Evolutionary conservation across 2,797 vertebrate species (phyloP).

Genomic region (Galago senegalensis): DNA sequence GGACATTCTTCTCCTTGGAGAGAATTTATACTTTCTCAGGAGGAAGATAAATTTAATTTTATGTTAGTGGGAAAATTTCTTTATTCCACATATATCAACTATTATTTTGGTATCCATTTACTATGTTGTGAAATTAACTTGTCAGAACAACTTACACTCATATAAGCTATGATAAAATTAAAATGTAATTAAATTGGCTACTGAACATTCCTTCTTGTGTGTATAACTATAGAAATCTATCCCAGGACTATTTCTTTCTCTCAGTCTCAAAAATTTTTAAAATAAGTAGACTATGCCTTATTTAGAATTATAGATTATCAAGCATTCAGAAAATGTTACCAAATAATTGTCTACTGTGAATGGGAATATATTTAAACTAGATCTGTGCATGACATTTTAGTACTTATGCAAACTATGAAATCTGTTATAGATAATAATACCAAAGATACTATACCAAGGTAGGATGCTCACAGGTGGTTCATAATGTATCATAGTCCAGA

Average conservation of each 20-base stretch:
- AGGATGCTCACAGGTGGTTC: background rate
- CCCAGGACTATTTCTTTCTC: background rate
- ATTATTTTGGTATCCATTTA: background rate
- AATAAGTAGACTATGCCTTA: background rate
- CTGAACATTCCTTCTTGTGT: background rate
- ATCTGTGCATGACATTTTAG: background rate
- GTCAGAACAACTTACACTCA: constrained; percentile 17
- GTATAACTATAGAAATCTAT: background rate
- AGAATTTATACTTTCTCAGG: constrained; percentile 35
- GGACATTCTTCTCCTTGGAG: background rate
- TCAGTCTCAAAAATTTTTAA: background rate
- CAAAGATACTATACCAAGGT: background rate
- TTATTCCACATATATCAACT: constrained; percentile 5
- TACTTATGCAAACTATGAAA: constrained; percentile 26
- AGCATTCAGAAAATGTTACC: constrained; percentile 31
- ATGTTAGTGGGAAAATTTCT: background rate
- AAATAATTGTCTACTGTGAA: constrained; percentile 42
- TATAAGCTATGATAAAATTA: background rate
- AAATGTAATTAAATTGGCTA: background rate
- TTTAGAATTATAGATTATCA: constrained; percentile 16
- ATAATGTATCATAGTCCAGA: background rate
- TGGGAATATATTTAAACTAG: constrained; percentile 32
- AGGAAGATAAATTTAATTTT: constrained; percentile 44
- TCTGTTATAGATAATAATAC: background rate
- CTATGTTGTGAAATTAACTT: background rate